Evolutionary conservation across 2,797 vertebrate species (phyloP).

Genomic region (Pangasius larnaudii): DNA sequence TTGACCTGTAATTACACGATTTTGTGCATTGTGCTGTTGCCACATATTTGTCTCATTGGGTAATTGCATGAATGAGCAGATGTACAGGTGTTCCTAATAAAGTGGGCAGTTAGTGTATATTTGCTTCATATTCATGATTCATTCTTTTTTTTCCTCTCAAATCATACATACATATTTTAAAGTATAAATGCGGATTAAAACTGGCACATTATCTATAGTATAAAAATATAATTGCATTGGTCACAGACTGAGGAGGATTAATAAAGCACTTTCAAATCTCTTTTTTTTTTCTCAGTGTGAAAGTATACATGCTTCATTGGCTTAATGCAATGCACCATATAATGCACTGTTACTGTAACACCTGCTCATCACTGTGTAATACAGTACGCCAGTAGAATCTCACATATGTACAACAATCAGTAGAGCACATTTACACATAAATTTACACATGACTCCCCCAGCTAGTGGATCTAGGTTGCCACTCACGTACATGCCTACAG

Average conservation of each 20-base stretch:
- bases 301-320: conserved; percentile 1
- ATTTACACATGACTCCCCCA: not conserved
- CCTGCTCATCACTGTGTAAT: not conserved
- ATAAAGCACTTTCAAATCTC: not conserved
- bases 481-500: conserved; percentile 12
- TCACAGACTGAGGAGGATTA: not conserved
- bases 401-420: not conserved
- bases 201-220: not conserved
- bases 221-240: not conserved
- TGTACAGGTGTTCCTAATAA: not conserved
- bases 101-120: not conserved
- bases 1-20: not conserved
- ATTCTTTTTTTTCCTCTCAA: not conserved
- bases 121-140: not conserved
- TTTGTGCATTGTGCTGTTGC: not conserved
- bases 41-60: not conserved
- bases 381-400: not conserved
- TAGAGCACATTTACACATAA: not conserved
- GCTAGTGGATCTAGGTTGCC: conserved; percentile 10
- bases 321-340: not conserved
- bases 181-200: not conserved
- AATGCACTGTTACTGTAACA: not conserved
- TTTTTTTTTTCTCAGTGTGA: not conserved
- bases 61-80: not conserved
- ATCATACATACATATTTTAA: not conserved